These are phyloP conservation scores for Zaprionus taronus DNA, from an alignment of 1,140 invertebrate genomes.

Conservation along the genomic window DNA sequence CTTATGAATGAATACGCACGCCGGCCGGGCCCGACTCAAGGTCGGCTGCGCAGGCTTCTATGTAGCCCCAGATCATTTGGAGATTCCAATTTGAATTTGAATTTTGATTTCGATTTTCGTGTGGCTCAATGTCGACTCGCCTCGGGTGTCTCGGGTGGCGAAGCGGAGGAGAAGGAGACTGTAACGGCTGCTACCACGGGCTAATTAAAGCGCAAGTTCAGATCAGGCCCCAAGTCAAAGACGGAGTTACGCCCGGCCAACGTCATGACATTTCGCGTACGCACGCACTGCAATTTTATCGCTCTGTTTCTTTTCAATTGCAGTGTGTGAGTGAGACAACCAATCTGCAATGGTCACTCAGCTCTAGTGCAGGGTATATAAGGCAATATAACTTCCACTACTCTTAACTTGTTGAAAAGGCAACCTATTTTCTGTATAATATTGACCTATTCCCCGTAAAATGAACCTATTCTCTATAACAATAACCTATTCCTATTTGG, in stretches of 20 bases:
- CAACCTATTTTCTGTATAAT: too few relatives aligned
- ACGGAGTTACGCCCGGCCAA: constrained; percentile 1
- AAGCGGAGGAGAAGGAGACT: background rate
- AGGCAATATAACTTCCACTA: background rate
- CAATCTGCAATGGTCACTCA: background rate
- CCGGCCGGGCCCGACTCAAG: constrained; percentile 44
- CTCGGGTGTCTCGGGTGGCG: background rate
- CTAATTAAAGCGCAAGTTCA: constrained; percentile 8
- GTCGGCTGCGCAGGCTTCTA: constrained; percentile 76
- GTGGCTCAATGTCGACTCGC: background rate
- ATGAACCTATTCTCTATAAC: too few relatives aligned
- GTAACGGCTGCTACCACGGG: background rate
- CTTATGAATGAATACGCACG: constrained; percentile 64
- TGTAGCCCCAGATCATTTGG: constrained; percentile 58
- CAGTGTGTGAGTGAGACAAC: background rate
- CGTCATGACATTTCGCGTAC: constrained; percentile 63
- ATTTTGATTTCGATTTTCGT: constrained; percentile 36
- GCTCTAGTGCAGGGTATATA: background rate
- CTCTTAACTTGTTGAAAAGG: background rate
- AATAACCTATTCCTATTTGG: background rate
- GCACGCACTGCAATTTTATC: constrained; percentile 37
- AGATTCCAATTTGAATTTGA: constrained; percentile 35
- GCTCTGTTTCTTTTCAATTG: background rate
- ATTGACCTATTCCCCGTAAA: too few relatives aligned
- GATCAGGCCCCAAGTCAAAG: background rate